Evolutionary conservation across 2,888 invertebrate species (phyloP), one percentile per base, ranked within the genome.

Genomic region (Eumerus sabulonum): DNA sequence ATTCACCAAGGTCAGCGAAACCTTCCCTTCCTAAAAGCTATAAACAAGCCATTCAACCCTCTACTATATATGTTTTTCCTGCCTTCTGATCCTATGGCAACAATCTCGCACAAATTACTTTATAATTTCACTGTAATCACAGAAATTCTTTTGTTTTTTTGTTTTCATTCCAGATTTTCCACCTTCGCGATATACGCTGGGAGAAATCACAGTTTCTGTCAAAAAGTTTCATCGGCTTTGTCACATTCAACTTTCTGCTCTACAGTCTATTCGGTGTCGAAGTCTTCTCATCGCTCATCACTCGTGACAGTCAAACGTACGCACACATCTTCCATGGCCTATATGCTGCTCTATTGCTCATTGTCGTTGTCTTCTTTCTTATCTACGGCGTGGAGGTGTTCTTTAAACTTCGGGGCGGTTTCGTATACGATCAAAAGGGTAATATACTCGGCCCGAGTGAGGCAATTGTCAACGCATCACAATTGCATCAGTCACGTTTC

Each of bases 321-420:
- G 93, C 94, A 83, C 95, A 95, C 88, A 92, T 97, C 40, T 97
- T 97, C 90, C 96, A 97, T 88, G 96, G 96, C 12, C 95, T 95
- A 88, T 97, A 97, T 87, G 97, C 97, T 1, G 93, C 95, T n/a
- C 90, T 98, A 57, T 92, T 97, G 74, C 94, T 97, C 87, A 94
- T 97, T 74, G 96, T 96, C 48, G 96, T 97, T 70, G 92, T 96
- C 13, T 96, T 97, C 90, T 98, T 97, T 90, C 92, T 98, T 59
- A 96, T 97, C 83, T 98, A 97, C 88, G 97, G 98, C 53, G 95
- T 97, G 16, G 97, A 97, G 90, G 97, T 98, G 9, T 98, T 93
- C 89, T 97, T 98, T 87, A 97, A 97, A 93, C 92, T 96, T 62
- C 94, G 96, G 70, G 96, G 96, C 27, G 96, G 96, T 83, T 96